A percentile compares a stretch with the other conserved stretches of the same genome.
These are phyloP conservation scores for Muscina levida DNA, from an alignment of 2,888 invertebrate genomes.

Conservation along the genomic window DNA sequence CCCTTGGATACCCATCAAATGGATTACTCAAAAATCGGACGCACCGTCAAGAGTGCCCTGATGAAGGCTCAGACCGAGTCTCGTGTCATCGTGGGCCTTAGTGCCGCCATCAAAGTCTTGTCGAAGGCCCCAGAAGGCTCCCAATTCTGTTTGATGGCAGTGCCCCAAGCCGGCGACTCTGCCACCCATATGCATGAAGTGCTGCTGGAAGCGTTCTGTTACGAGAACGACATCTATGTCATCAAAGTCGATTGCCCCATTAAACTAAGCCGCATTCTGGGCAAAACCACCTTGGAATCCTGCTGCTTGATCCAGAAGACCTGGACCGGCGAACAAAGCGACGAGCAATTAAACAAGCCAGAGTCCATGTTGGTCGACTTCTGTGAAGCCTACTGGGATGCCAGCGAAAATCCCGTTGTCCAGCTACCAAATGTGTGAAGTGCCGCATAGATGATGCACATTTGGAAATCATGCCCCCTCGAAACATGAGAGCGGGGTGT, in stretches of 20 bases:
- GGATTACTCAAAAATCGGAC: slow-evolving; percentile 76
- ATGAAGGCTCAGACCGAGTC: slow-evolving; percentile 77
- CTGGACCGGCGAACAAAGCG: slow-evolving; percentile 77
- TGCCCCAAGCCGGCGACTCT: slow-evolving; percentile 85
- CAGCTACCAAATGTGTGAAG: slow-evolving; percentile 84
- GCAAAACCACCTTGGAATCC: slow-evolving; percentile 81
- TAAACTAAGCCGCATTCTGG: slow-evolving; percentile 80
- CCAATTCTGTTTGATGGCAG: slow-evolving; percentile 86
- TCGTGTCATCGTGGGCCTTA: slow-evolving; percentile 79
- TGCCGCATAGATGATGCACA: slow-evolving; percentile 16
- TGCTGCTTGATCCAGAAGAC: slow-evolving; percentile 80
- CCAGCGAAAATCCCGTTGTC: slow-evolving; percentile 84
- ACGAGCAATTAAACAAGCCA: slow-evolving; percentile 82
- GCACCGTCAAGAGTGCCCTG: slow-evolving; percentile 77
- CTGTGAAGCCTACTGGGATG: slow-evolving; percentile 85
- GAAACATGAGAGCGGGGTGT: slow-evolving; percentile 28
- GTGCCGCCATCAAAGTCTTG: slow-evolving; percentile 77
- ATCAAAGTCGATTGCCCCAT: slow-evolving; percentile 84
- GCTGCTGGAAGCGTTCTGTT: slow-evolving; percentile 88
- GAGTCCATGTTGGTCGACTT: slow-evolving; percentile 85
- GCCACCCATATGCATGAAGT: slow-evolving; percentile 90
- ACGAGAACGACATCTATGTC: slow-evolving; percentile 88
- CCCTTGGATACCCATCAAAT: slow-evolving; percentile 58
- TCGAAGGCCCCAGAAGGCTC: slow-evolving; percentile 82
- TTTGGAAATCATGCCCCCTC: slow-evolving; percentile 50